Evolutionary conservation across 2,113 vertebrate genomes (phyloP).

Genomic region (Bostrychus sinensis): DNA sequence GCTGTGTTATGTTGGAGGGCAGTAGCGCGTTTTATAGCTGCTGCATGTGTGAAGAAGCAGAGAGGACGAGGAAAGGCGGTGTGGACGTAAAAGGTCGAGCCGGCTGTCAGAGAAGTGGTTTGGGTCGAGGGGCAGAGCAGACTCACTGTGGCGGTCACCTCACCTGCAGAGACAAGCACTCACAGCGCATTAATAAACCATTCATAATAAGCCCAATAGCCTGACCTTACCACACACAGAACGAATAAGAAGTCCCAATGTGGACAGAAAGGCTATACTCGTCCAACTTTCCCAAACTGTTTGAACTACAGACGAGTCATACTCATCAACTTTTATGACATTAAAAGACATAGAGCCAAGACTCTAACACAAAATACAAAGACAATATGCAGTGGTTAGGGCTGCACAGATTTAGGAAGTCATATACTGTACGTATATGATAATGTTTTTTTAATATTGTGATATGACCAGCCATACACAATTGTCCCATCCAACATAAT

Average conservation of each 20-base stretch:
- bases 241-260: constrained; percentile 35
- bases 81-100: constrained; percentile 44
- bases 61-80: neutral
- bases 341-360: neutral
- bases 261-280: constrained; percentile 52
- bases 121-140: constrained; percentile 19
- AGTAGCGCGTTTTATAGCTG: constrained; percentile 15
- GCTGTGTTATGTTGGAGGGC: neutral
- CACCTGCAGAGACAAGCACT: constrained; percentile 17
- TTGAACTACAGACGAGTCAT: constrained; percentile 12
- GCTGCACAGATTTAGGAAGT: too few species aligned
- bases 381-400: too few species aligned
- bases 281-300: constrained; percentile 28
- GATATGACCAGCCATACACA: too few species aligned
- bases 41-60: constrained; percentile 4
- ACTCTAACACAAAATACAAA: too few species aligned
- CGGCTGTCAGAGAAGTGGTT: constrained; percentile 22
- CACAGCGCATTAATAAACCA: constrained; percentile 47
- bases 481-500: too few species aligned
- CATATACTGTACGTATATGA: too few species aligned
- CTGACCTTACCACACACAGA: constrained; percentile 20
- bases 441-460: too few species aligned
- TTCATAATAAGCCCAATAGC: constrained; percentile 36
- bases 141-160: constrained; percentile 17
- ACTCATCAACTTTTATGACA: neutral